Percentiles rank a stretch among this genome's conserved stretches.
phyloP scores from a whole-genome alignment of 2,113 vertebrate species.

The Osmerus eperlanus region DNA sequence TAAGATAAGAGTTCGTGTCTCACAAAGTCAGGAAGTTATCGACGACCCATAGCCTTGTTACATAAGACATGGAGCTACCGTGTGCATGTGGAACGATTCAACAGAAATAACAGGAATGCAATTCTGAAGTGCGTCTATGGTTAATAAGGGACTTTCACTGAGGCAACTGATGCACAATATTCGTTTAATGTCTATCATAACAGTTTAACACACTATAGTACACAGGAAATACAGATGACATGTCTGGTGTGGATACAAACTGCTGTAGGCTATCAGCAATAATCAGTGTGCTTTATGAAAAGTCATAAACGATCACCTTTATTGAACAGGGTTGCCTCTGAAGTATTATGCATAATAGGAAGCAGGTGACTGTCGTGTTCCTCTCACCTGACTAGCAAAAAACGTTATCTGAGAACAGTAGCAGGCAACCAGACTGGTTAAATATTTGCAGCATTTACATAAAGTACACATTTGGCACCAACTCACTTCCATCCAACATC shows the following conservation, averaged over 20 bases:
- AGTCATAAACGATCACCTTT: neutral
- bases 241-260: neutral
- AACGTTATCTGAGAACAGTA: neutral
- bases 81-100: no score
- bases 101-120: no score
- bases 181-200: neutral
- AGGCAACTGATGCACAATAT: no score
- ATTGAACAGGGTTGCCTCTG: neutral
- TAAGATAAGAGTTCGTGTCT: no score
- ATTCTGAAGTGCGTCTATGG: no score
- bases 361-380: neutral
- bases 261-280: conserved; percentile 1
- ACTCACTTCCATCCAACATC: neutral
- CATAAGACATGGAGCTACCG: no score
- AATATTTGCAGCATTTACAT: neutral
- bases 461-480: conserved; percentile 11
- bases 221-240: neutral
- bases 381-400: neutral
- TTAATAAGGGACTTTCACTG: no score
- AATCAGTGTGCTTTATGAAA: conserved; percentile 6
- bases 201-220: conserved; percentile 8
- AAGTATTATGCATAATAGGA: neutral
- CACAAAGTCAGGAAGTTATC: no score
- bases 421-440: neutral
- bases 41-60: no score